Percentiles rank a stretch among this genome's conserved stretches.
Conservation (phyloP, 1,140 invertebrate species). For the Brachionus calyciflorus region DNA sequence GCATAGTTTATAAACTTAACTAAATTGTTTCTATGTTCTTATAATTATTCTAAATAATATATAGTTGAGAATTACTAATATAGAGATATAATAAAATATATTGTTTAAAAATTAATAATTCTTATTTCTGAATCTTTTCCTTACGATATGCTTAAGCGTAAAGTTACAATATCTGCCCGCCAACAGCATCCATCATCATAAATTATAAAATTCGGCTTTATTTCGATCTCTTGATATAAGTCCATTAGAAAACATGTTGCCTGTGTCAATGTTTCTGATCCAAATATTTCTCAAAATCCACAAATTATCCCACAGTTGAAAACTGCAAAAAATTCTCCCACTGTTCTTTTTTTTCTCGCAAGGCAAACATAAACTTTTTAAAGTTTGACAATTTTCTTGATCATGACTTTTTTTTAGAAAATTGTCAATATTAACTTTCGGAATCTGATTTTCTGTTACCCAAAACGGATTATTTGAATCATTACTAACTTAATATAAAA, state of each 20-base stretch:
- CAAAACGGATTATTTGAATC: neutral
- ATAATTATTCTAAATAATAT: no score
- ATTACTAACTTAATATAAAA: neutral
- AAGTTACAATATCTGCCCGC: no score
- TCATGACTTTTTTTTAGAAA: neutral
- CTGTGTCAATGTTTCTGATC: neutral
- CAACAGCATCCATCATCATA: no score
- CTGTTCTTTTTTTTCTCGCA: neutral
- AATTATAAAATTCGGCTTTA: no score
- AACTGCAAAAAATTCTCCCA: neutral
- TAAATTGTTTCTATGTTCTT: no score
- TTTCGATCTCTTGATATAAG: no score
- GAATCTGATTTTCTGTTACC: neutral
- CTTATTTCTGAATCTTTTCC: no score
- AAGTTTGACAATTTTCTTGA: neutral
- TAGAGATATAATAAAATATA: no score
- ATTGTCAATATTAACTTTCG: neutral
- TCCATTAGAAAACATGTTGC: neutral
- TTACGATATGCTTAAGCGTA: no score
- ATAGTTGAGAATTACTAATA: no score
- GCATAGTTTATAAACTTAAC: no score
- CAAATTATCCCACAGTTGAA: neutral
- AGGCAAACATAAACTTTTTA: neutral
- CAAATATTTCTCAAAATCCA: neutral
- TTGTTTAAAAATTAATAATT: no score